These are phyloP conservation scores for Palythoa heliodiscus DNA, from an alignment of 92 coral and sea anemone species.

Conservation along the genomic window DNA sequence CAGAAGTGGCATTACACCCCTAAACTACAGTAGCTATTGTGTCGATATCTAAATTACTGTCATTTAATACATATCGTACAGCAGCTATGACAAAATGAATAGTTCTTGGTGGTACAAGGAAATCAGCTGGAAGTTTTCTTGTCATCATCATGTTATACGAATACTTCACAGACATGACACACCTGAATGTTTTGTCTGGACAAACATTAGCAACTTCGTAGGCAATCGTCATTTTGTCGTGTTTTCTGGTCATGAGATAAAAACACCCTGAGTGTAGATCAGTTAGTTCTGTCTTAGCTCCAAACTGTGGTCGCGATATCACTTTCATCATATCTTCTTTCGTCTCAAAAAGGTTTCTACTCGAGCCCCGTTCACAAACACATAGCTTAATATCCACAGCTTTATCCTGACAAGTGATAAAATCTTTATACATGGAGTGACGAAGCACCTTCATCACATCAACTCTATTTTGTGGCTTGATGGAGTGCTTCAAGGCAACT, in stretches of 20 bases:
- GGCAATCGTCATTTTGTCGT: constrained; percentile 29
- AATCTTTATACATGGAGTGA: constrained; percentile 41
- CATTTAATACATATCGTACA: constrained; percentile 18
- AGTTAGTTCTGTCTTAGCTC: constrained; percentile 17
- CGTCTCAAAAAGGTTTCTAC: constrained; percentile 2
- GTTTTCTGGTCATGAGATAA: constrained; percentile 40
- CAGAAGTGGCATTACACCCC: neutral
- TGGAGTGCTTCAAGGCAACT: constrained; percentile 39
- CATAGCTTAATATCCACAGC: constrained; percentile 82
- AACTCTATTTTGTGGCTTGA: constrained; percentile 26
- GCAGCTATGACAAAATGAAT: constrained; percentile 27
- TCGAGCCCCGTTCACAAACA: constrained; percentile 51
- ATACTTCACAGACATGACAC: neutral
- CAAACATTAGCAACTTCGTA: constrained; percentile 36
- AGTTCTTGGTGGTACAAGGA: neutral
- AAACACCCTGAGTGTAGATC: constrained; percentile 30
- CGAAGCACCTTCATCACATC: constrained; percentile 17
- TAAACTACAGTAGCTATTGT: constrained; percentile 4
- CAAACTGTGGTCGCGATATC: constrained; percentile 27
- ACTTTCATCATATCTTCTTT: constrained; percentile 33
- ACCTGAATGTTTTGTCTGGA: constrained; percentile 3
- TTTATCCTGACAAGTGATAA: constrained; percentile 61
- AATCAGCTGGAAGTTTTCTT: neutral
- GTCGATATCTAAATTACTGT: constrained; percentile 30
- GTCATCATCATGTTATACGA: constrained; percentile 35